Conservation (phyloP, 1,140 invertebrate species). For the Reticulitermes speratus region DNA sequence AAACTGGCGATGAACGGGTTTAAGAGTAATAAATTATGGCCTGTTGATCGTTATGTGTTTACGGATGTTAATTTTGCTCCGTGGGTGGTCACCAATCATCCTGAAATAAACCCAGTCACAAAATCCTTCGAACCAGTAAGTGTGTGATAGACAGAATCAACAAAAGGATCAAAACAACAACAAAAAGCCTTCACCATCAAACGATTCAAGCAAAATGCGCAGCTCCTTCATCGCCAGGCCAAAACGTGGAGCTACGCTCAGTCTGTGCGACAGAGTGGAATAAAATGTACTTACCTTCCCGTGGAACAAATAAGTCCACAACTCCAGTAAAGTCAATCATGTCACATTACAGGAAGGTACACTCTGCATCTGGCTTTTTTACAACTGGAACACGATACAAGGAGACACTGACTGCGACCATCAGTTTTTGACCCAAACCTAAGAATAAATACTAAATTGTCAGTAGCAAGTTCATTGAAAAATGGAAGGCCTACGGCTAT, state of each 20-base stretch:
- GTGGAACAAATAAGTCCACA: background rate
- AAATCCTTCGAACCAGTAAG: too few species aligned
- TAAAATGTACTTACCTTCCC: conserved; percentile 21
- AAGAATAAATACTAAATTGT: background rate
- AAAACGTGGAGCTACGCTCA: background rate
- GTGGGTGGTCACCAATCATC: conserved; percentile 24
- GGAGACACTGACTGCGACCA: background rate
- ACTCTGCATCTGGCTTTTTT: background rate
- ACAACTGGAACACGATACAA: background rate
- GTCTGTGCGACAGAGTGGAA: background rate
- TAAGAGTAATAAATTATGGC: conserved; percentile 44
- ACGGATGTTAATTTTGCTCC: conserved; percentile 38
- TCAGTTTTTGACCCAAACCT: background rate
- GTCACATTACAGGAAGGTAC: background rate
- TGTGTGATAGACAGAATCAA: background rate
- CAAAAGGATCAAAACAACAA: background rate
- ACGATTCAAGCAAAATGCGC: background rate
- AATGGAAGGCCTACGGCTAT: background rate
- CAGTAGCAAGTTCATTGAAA: background rate
- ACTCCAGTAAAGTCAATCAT: background rate
- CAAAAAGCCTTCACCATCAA: background rate
- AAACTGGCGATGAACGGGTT: conserved; percentile 46
- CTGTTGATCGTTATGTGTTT: conserved; percentile 45
- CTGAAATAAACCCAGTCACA: background rate
- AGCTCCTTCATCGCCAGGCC: background rate